Base-by-base conservation (phyloP, 2,113 vertebrate genomes). In the Pipra filicauda region DNA sequence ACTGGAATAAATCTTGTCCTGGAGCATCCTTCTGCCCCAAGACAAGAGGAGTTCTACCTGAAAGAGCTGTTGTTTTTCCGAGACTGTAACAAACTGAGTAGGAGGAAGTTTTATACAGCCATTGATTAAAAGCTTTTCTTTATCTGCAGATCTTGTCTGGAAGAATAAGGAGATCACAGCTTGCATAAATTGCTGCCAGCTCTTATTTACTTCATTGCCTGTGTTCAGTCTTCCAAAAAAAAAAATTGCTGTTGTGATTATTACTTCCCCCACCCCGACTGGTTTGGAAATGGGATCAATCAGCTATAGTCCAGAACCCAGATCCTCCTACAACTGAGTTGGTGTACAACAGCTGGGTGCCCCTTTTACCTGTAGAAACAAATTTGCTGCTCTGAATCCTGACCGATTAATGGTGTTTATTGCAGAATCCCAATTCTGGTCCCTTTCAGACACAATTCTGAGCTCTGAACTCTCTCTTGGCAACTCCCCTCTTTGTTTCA, bases 61-160 rank as follows among this genome's bases (percentile, higher is more conserved):
- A 92, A 5, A 30, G 43, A 77, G 23, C 43, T 67, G 31, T 37
- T 85, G 37, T 70, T 93, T 94, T 88, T 70, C 51, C 0, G 4
- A 61, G 31, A 46, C 26, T 51, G 11, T 65, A 94, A 90, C 8
- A 79, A 89, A 51, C 24, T 15, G 62, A 82, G 41, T 52, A 88
- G 85, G 49, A 95, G 31, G 41, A 85, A 61, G 20, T 44, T 91
- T 91, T 88, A 16, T 69, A 16, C 41, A 83, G 54, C 3, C 37
- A 73, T 74, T 77, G 37, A 80, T 88, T 85, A 58, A 61, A 91
- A 85, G 28, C 12, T 95, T 89, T 94, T 82, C 52, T 82, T 94
- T 91, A 93, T 80, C 79, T 95, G 39, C 41, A 88, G 66, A 83
- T 88, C 51, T 77, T 26, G 11, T 73, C 64, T 85, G 46, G 12